Evolutionary conservation across 2,888 invertebrate species (phyloP), one percentile per base, ranked within the genome.

Genomic region (Hypercompe scribonia): DNA sequence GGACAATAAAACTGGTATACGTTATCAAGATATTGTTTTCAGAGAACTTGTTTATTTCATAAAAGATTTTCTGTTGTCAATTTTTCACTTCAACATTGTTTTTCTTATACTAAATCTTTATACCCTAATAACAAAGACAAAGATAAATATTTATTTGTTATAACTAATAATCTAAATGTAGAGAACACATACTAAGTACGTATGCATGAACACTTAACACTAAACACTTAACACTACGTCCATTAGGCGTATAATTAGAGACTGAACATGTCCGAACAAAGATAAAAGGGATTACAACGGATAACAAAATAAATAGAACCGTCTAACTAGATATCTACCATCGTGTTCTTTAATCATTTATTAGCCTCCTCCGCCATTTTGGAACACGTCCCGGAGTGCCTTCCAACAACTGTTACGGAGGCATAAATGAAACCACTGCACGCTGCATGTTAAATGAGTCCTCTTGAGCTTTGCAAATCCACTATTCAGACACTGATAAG

Each of bases 401-500:
- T 68, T 69, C 73, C 73, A 68, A 69, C 78, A 70, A 73, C 74
- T 66, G 74, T 78, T 77, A 68, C 75, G 24, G 74, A 66, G 71
- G 72, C 70, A 70, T 75, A 74, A 77, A 76, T 72, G 73, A 80
- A 81, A 76, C 71, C 71, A 72, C 76, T 79, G 80, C 79, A 84
- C 68, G 70, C 68, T 79, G 79, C 79, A 79, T 78, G 74, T 65
- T 82, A 83, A 81, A 71, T 77, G 69, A 73, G 50, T 70, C 78
- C 80, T 76, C 76, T 31, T 31, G 74, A 72, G 78, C 65, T 33
- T 66, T 54, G 39, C 63, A 7, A 58, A 33, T 28, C 58, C 42
- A 39, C 65, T 73, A 68, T 73, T 83, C 74, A 81, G 88, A 88
- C 88, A 84, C 87, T 86, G 86, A 89, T 87, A 83, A 82, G 88